Evolutionary conservation across 2,888 invertebrate species (phyloP).

Genomic region (Quadroppia sp.): DNA sequence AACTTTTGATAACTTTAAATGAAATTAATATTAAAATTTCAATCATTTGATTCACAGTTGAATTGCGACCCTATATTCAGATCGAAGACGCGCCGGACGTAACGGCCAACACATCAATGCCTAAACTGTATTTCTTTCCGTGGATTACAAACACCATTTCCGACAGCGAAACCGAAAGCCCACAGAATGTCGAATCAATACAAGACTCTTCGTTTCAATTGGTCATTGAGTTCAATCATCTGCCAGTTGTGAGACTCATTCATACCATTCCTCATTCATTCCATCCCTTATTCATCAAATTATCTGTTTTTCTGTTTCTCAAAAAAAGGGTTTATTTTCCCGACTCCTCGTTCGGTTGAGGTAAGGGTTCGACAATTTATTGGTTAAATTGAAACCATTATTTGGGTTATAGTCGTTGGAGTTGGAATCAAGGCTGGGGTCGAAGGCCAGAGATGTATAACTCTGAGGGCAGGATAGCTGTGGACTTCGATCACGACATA

Average conservation of each 20-base stretch:
- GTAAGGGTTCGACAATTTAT: no score
- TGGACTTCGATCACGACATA: conserved; percentile 48
- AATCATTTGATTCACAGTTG: conserved; percentile 27
- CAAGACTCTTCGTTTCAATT: conserved; percentile 39
- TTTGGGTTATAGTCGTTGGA: conserved; percentile 43
- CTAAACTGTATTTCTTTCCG: conserved; percentile 43
- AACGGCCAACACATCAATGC: conserved; percentile 10
- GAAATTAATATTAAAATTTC: not conserved
- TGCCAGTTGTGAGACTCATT: conserved; percentile 21
- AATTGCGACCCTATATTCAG: conserved; percentile 36
- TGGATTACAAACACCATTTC: conserved; percentile 42
- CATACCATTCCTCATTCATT: not conserved
- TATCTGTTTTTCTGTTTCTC: not conserved
- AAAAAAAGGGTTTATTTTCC: conserved; percentile 45
- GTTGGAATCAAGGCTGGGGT: conserved; percentile 46
- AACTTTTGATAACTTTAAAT: not conserved
- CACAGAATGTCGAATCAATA: not conserved
- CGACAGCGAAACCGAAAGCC: not conserved
- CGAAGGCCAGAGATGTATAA: conserved; percentile 43
- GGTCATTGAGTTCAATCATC: conserved; percentile 40
- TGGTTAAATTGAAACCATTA: no score
- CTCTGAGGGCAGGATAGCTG: conserved; percentile 44
- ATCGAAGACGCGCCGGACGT: conserved; percentile 39
- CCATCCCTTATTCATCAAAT: no score
- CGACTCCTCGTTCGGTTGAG: conserved; percentile 44